Conservation (phyloP, 2,113 vertebrate species). For the Oncorhynchus kisutch region DNA sequence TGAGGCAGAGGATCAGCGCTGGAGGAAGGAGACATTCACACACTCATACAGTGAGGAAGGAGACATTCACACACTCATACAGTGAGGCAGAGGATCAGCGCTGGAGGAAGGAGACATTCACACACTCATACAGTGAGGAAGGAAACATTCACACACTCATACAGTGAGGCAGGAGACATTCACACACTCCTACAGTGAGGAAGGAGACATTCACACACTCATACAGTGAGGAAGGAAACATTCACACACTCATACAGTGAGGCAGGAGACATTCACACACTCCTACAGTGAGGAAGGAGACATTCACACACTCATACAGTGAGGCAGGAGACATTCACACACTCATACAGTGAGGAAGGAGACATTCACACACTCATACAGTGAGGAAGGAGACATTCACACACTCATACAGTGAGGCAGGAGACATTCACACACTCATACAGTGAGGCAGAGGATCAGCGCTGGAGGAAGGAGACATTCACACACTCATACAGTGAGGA, state of each 20-base stretch:
- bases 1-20: background rate
- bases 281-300: background rate
- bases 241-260: background rate
- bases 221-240: background rate
- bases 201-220: too few species aligned
- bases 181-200: background rate
- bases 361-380: background rate
- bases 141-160: too few species aligned
- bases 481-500: background rate
- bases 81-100: background rate
- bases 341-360: background rate
- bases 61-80: background rate
- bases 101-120: too few species aligned
- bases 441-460: background rate
- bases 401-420: background rate
- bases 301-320: background rate
- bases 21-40: too few species aligned
- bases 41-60: background rate
- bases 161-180: background rate
- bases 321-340: too few species aligned
- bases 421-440: too few species aligned
- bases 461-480: too few species aligned
- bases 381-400: too few species aligned
- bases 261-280: too few species aligned
- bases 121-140: background rate